Conservation (phyloP, 92 coral and sea anemone species). For the Chrysogorgia sp. region DNA sequence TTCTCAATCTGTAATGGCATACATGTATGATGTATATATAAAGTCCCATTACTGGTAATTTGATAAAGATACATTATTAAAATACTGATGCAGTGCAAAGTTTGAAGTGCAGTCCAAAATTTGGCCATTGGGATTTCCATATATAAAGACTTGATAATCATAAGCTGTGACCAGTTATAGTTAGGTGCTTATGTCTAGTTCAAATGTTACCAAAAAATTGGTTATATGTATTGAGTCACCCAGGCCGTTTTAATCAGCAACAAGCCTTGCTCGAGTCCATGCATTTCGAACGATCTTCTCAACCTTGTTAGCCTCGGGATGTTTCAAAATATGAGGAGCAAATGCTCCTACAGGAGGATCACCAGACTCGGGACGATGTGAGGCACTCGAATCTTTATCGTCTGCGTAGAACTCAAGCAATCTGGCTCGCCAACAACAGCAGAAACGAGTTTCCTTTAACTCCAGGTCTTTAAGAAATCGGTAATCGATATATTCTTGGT, state of each 20-base stretch:
- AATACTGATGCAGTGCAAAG: too few species aligned
- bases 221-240: too few species aligned
- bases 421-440: constrained; percentile 87
- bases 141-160: too few species aligned
- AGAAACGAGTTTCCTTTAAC: constrained; percentile 80
- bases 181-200: too few species aligned
- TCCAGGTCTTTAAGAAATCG: constrained; percentile 97
- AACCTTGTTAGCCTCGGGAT: constrained; percentile 92
- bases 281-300: constrained; percentile 92
- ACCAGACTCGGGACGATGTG: constrained; percentile 71
- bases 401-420: constrained; percentile 88
- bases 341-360: constrained; percentile 85
- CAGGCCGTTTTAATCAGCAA: constrained; percentile 92
- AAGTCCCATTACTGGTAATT: too few species aligned
- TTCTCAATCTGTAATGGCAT: too few species aligned
- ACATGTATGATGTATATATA: too few species aligned
- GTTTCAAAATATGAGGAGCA: constrained; percentile 90
- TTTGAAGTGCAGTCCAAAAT: too few species aligned
- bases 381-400: constrained; percentile 81
- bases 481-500: constrained; percentile 90
- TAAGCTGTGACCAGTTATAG: too few species aligned
- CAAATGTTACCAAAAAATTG: too few species aligned
- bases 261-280: constrained; percentile 87
- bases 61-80: too few species aligned
- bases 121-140: too few species aligned